A percentile compares a stretch with the other conserved stretches of the same genome.
These are phyloP conservation scores for Planiliza haematocheilus DNA, from an alignment of 2,113 vertebrate genomes.

Conservation along the genomic window DNA sequence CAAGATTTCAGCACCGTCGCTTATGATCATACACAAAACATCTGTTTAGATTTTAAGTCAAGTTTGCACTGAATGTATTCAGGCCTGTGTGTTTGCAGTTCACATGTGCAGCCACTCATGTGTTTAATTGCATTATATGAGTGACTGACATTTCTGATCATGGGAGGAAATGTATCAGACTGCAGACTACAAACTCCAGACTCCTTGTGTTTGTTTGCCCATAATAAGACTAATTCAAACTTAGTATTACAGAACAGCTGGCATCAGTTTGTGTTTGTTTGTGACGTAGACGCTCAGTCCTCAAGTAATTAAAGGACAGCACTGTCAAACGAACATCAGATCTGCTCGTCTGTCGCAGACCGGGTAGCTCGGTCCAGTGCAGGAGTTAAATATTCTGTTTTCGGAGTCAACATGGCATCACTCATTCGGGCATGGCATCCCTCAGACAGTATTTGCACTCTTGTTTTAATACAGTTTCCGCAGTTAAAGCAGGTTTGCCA, in stretches of 20 bases:
- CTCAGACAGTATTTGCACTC: background rate
- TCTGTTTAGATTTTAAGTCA: constrained; percentile 20
- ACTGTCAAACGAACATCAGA: constrained; percentile 13
- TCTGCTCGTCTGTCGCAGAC: constrained; percentile 11
- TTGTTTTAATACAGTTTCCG: constrained; percentile 23
- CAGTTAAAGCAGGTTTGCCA: background rate
- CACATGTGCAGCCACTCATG: background rate
- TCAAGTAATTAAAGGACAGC: constrained; percentile 16
- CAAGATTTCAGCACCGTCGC: no score
- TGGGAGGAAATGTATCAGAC: background rate
- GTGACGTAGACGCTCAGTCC: constrained; percentile 10
- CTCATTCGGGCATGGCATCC: background rate
- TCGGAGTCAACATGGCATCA: background rate
- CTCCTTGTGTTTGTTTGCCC: constrained; percentile 15
- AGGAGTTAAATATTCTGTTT: constrained; percentile 1
- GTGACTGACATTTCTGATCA: background rate
- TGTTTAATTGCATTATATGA: constrained; percentile 12
- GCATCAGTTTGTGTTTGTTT: background rate
- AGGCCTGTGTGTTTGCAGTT: constrained; percentile 9
- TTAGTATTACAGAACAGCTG: constrained; percentile 26
- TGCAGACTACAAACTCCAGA: no score
- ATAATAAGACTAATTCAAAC: background rate
- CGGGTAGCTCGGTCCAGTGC: background rate
- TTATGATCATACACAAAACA: background rate
- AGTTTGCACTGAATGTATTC: constrained; percentile 51